Evolutionary conservation across 2,797 vertebrate species (phyloP).

Genomic region (Parambassis ranga): DNA sequence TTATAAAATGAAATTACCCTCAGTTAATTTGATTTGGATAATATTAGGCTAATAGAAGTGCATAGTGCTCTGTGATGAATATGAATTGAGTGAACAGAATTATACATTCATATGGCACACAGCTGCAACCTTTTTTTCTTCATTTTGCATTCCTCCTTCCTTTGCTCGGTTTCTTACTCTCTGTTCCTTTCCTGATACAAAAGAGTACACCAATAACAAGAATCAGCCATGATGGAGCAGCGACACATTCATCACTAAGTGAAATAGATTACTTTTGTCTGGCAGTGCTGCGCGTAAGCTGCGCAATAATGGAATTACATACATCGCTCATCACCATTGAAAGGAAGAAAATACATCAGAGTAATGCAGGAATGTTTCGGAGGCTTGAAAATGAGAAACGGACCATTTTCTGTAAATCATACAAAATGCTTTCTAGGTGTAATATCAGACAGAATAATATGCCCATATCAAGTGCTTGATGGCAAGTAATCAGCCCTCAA

Average conservation of each 20-base stretch:
- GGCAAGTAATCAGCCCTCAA: too few relatives aligned
- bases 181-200: slow-evolving; percentile 19
- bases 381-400: slow-evolving; percentile 12
- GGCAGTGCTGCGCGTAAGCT: background rate
- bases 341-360: background rate
- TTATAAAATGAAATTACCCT: slow-evolving; percentile 69
- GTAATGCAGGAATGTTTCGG: background rate
- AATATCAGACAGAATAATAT: background rate
- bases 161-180: background rate
- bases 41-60: slow-evolving; percentile 67
- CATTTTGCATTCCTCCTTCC: slow-evolving; percentile 1
- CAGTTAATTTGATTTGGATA: slow-evolving; percentile 72
- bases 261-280: slow-evolving; percentile 45
- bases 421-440: background rate
- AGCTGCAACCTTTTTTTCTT: slow-evolving; percentile 25
- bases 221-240: background rate
- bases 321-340: slow-evolving; percentile 12
- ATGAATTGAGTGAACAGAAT: slow-evolving; percentile 45
- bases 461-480: background rate
- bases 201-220: slow-evolving; percentile 26
- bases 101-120: slow-evolving; percentile 32
- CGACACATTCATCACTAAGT: slow-evolving; percentile 29
- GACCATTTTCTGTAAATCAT: background rate
- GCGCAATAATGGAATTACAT: slow-evolving; percentile 25
- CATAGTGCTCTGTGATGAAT: slow-evolving; percentile 46